These are phyloP conservation scores for Arctopsyche grandis DNA, from an alignment of 1,140 invertebrate species.

Conservation along the genomic window DNA sequence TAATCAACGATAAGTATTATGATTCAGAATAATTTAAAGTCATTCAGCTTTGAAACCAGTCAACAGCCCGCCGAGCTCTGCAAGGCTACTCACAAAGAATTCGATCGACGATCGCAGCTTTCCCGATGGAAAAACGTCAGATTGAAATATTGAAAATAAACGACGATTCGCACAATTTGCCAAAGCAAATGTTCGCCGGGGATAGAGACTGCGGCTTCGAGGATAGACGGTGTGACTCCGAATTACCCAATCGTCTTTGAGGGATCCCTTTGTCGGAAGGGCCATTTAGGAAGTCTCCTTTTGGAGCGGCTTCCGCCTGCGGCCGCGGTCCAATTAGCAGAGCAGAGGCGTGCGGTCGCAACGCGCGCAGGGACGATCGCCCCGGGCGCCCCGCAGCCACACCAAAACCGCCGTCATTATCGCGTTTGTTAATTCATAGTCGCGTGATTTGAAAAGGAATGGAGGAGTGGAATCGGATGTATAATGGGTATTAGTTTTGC, in stretches of 20 bases:
- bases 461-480: neutral
- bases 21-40: too few relatives aligned
- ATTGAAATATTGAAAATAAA: too few relatives aligned
- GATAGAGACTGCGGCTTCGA: neutral
- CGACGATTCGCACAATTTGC: too few relatives aligned
- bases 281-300: neutral
- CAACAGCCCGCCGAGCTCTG: too few relatives aligned
- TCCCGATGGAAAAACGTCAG: too few relatives aligned
- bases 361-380: neutral
- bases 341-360: neutral
- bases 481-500: neutral
- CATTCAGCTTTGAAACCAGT: too few relatives aligned
- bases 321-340: conserved; percentile 36
- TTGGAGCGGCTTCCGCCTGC: conserved; percentile 5
- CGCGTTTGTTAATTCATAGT: conserved; percentile 34
- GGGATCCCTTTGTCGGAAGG: neutral
- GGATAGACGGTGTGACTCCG: neutral
- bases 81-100: too few relatives aligned
- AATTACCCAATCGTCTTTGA: neutral
- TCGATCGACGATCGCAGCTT: too few relatives aligned
- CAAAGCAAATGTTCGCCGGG: too few relatives aligned
- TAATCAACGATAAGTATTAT: too few relatives aligned
- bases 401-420: neutral
- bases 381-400: neutral
- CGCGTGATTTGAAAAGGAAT: conserved; percentile 5